These are phyloP conservation scores for Xerus rutilus DNA, from an alignment of 2,797 vertebrate species.

Conservation along the genomic window DNA sequence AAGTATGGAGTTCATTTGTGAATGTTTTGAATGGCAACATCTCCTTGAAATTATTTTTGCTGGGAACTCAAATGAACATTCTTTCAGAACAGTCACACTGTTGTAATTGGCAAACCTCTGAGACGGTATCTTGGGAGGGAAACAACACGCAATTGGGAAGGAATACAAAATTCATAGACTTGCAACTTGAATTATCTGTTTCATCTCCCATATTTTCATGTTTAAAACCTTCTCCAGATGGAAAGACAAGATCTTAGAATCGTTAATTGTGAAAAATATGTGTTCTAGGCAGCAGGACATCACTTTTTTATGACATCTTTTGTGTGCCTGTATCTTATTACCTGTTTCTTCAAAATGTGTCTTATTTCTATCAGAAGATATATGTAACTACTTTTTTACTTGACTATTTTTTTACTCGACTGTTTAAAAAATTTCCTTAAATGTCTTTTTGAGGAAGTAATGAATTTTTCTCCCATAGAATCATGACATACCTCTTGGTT, in stretches of 20 bases:
- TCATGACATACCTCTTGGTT: slow-evolving; percentile 25
- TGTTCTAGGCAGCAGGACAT: slow-evolving; percentile 59
- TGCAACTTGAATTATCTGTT: slow-evolving; percentile 65
- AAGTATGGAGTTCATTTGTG: slow-evolving; percentile 71
- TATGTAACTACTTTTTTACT: neutral
- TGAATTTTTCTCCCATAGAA: slow-evolving; percentile 4
- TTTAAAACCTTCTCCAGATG: slow-evolving; percentile 70
- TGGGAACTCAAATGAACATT: slow-evolving; percentile 74
- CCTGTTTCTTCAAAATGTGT: slow-evolving; percentile 58
- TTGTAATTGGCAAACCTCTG: slow-evolving; percentile 60
- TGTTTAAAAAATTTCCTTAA: slow-evolving; percentile 64
- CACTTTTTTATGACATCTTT: slow-evolving; percentile 34
- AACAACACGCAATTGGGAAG: slow-evolving; percentile 65
- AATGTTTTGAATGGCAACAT: slow-evolving; percentile 75
- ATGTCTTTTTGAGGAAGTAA: slow-evolving; percentile 63
- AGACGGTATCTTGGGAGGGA: slow-evolving; percentile 68
- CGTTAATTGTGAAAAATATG: slow-evolving; percentile 70
- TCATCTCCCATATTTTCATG: slow-evolving; percentile 68
- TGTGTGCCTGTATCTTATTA: slow-evolving; percentile 69
- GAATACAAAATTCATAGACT: slow-evolving; percentile 68
- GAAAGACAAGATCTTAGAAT: slow-evolving; percentile 57
- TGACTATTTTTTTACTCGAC: neutral
- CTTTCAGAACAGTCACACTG: slow-evolving; percentile 71
- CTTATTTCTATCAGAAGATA: slow-evolving; percentile 41
- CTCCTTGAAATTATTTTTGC: slow-evolving; percentile 77